Percentiles rank a stretch among this genome's conserved stretches.
These are phyloP conservation scores for Colius striatus DNA, from an alignment of 2,113 vertebrate species.

Conservation along the genomic window DNA sequence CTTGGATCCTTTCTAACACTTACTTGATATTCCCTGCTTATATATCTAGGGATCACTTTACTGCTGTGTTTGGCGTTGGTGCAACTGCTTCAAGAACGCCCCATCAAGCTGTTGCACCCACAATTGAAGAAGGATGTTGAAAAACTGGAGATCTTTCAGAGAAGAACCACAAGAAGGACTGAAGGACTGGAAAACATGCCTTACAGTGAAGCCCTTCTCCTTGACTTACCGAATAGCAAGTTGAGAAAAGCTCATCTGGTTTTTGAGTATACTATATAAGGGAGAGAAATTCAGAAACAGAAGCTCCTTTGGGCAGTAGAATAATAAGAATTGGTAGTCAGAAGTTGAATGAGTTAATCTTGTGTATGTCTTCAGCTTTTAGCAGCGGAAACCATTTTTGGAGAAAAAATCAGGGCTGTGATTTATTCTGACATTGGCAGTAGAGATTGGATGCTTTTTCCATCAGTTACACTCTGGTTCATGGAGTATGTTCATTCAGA, in stretches of 20 bases:
- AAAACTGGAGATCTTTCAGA: not conserved
- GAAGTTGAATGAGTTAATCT: not conserved
- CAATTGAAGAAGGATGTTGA: slow-evolving; percentile 54
- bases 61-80: slow-evolving; percentile 46
- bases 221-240: not conserved
- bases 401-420: not conserved
- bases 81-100: not conserved
- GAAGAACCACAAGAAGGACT: slow-evolving; percentile 30
- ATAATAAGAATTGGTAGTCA: not conserved
- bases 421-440: slow-evolving; percentile 9
- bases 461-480: not conserved
- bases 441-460: not conserved
- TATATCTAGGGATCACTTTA: not conserved
- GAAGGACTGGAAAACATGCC: not conserved
- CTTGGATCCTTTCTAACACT: not conserved
- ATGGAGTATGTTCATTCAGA: not conserved
- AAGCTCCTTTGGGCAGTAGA: not conserved
- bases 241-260: not conserved
- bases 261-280: not conserved
- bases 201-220: not conserved
- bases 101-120: slow-evolving; percentile 35
- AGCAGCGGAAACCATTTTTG: not conserved
- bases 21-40: slow-evolving; percentile 31
- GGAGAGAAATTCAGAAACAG: slow-evolving; percentile 18
- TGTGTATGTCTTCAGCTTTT: not conserved